Conservation (phyloP, 1,140 invertebrate genomes). For the Hylaeus volcanicus region DNA sequence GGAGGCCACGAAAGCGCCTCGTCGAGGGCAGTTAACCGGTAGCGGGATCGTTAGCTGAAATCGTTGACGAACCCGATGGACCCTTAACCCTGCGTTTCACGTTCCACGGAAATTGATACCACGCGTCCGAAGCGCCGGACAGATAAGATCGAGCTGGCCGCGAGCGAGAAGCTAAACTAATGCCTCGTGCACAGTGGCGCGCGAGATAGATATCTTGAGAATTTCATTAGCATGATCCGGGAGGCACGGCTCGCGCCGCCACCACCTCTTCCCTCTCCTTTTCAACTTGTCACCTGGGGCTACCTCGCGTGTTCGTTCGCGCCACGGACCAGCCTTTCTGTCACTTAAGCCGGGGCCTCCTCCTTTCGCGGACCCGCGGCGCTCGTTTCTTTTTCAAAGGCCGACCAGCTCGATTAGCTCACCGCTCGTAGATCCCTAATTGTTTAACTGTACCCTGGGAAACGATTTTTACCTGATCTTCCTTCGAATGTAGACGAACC, state of each 20-base stretch:
- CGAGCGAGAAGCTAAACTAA: conserved; percentile 56
- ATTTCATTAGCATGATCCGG: conserved; percentile 67
- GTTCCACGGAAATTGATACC: conserved; percentile 62
- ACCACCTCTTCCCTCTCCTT: conserved; percentile 8
- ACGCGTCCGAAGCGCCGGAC: conserved; percentile 28
- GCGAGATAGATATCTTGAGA: conserved; percentile 66
- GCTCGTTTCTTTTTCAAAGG: conserved; percentile 1
- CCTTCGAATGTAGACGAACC: no score
- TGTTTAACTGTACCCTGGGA: not conserved
- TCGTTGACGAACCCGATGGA: conserved; percentile 22
- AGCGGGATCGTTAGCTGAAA: conserved; percentile 6
- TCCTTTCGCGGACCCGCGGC: not conserved
- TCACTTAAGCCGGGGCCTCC: conserved; percentile 33
- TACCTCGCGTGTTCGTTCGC: conserved; percentile 44
- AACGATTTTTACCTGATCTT: not conserved
- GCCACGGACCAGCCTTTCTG: conserved; percentile 38
- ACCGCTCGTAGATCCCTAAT: not conserved
- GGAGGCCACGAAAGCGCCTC: not conserved
- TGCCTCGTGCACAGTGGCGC: conserved; percentile 51
- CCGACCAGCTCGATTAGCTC: not conserved
- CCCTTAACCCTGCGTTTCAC: conserved; percentile 32
- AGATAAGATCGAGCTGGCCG: conserved; percentile 62
- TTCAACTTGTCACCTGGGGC: conserved; percentile 58
- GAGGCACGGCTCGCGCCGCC: conserved; percentile 22
- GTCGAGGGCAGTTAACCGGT: not conserved